Evolutionary conservation across 2,113 vertebrate species (phyloP), one percentile per base, ranked within the genome.

Genomic region (Miniopterus natalensis): DNA sequence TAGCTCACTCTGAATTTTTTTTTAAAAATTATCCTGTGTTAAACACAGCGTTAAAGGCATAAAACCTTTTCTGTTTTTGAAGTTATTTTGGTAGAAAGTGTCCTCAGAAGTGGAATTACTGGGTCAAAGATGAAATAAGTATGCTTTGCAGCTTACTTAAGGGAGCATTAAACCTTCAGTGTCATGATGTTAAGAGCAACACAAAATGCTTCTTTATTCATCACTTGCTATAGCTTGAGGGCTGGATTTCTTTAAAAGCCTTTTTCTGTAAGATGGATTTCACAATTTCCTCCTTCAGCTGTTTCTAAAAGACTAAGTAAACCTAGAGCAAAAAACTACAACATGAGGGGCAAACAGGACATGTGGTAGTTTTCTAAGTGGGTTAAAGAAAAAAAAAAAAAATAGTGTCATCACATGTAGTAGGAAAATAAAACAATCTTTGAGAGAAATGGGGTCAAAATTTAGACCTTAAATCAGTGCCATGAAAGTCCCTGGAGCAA

Each of bases 101-200:
- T 84, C 83, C 80, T 65, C 18, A 74, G 47, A 85, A 75, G 49
- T 94, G 59, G 36, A 77, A 93, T 92, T 93, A 84, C 66, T 81
- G 65, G 63, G 25, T 96, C 77, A 85, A 73, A 88, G 77, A 92
- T 94, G 57, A 92, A 87, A 88, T 94, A 83, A 92, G 27, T 88
- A n/a, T 75, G n/a, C 63, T 90, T 75, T 97, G 66, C n/a, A 93
- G 61, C 17, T 94, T 83, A 66, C 84, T 94, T 95, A 94, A 88
- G 55, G 85, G 89, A 53, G 18, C 36, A 66, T 85, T 84, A 77
- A 85, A 73, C 29, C 29, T 93, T 94, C 21, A 57, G 1, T 90
- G 27, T 87, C 75, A 49, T 68, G 29, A 92, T 75, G 57, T 61
- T 77, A 78, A 93, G 71, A 85, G 40, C 29, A 80, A 20, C 36